Percentiles rank a stretch among this genome's conserved stretches.
phyloP scores from a whole-genome alignment of 2,888 invertebrate species.

The Exephanes ischioxanthus region DNA sequence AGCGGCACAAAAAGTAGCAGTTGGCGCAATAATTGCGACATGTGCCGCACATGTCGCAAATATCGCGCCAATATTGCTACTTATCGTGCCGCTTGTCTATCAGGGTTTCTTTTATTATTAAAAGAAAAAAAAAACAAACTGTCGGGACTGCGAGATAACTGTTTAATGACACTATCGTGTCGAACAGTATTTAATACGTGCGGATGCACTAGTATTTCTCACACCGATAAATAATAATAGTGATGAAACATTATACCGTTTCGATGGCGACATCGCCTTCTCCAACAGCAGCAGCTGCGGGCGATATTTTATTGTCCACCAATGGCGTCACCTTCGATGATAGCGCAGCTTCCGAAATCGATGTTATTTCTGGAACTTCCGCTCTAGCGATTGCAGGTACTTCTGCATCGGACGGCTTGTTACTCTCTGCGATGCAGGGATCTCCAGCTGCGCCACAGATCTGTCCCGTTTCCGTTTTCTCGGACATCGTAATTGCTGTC shows the following conservation, averaged over 20 bases:
- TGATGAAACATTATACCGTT: conserved; percentile 26
- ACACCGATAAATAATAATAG: background rate
- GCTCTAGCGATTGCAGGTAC: conserved; percentile 47
- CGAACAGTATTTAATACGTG: background rate
- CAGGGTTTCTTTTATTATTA: no score
- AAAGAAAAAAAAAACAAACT: no score
- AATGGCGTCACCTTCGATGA: conserved; percentile 6
- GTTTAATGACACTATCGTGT: background rate
- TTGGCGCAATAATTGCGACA: no score
- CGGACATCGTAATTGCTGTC: conserved; percentile 70
- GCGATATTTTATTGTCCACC: conserved; percentile 44
- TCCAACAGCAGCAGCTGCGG: background rate
- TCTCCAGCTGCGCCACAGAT: conserved; percentile 71
- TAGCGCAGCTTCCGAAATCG: conserved; percentile 26
- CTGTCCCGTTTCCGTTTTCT: conserved; percentile 53
- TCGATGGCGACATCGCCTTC: conserved; percentile 30
- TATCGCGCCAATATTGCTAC: no score
- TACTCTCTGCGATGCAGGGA: conserved; percentile 64
- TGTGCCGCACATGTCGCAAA: no score
- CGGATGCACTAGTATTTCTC: background rate
- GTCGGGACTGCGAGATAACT: background rate
- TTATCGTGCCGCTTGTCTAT: no score
- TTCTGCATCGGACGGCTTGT: conserved; percentile 39
- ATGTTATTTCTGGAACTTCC: conserved; percentile 52
- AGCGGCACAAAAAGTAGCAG: no score